Evolutionary conservation across 1,140 invertebrate genomes (phyloP), one percentile per base, ranked within the genome.

Genomic region (Danaus plexippus): DNA sequence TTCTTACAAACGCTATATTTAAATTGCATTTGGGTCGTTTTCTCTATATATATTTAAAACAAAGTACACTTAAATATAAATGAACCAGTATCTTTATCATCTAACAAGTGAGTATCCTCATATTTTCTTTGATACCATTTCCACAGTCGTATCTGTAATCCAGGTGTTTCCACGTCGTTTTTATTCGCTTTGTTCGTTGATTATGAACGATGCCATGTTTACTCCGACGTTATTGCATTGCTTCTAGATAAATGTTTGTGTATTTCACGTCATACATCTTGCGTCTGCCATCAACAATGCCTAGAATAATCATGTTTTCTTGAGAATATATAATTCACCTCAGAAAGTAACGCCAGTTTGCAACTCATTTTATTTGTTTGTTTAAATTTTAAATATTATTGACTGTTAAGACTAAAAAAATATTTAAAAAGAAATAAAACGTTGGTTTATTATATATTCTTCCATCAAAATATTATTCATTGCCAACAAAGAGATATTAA

Each of bases 101-200:
- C 1, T 43, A 44, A 18, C n/a, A 49, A 49, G 5, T 13, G 9
- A n/a, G n/a, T 13, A 11, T 47, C 15, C 9, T 11, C 18, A 47
- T 32, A 47, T 47, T 47, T 18, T 1, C 8, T 49, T 1, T 41
- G 32, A 15, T 47, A 52, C 7, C 50, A 49, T 44, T 44, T 15
- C 9, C 32, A 10, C 45, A 49, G 18, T 15, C 44, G 6, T 18
- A 54, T 46, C 22, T 57, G 43, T 44, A 13, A 12, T 59, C 32
- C 54, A 60, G 58, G 57, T 66, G 57, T 47, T 18, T 46, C 51
- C 42, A 43, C 56, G 54, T 45, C 59, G 59, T 65, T 67, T 67
- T 67, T 70, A 67, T 67, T 59, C 65, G 56, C 55, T 61, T 70
- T 65, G 59, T 61, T 64, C 57, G 62, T 65, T 70, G 65, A 70